Base-by-base conservation (phyloP, 2,113 vertebrate species). In the Microcebus ravelobensis region DNA sequence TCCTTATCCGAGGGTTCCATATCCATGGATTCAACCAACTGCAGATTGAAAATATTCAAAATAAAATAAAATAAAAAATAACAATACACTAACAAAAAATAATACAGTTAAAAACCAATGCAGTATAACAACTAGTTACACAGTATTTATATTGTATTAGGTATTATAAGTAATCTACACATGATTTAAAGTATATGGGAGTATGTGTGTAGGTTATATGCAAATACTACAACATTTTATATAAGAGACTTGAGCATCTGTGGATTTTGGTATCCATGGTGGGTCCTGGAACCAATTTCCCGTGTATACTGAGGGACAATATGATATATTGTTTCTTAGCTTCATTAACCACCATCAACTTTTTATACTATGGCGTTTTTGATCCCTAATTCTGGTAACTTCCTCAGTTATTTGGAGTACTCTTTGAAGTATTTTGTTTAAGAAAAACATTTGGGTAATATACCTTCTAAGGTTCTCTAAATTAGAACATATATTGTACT, bases 361-460 rank as follows among this genome's bases (percentile, higher is more conserved):
- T 83, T 94, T 71, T 52, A 27, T 45, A 91, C 14, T 52, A n/a
- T 87, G 18, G 6, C 27, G 67, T 68, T 81, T 52, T 91, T 39
- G 3, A 76, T 31, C 50, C 20, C 63, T 70, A 59, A 52, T 92
- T 91, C 14, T 88, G n/a, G 70, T 70, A 70, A 76, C 25, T 68
- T 8, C 13, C 67, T 92, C 77, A 73, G 36, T 77, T 79, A 42
- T n/a, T 91, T 68, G n/a, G 20, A 42, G 15, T 84, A 63, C 9
- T 73, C 29, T 89, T 89, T 71, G 25, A 85, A 79, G 45, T 84
- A 67, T 48, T 92, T 89, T 92, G 3, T 89, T 89, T 14, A n/a
- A 21, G 36, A 79, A 59, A 73, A 86, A 48, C 82, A 91, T 8
- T n/a, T 59, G 45, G 12, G n/a, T 65, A 87, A 52, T 48, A 18